Base-by-base conservation (phyloP, 2,888 invertebrate species). In the Pristionchus mayeri region DNA sequence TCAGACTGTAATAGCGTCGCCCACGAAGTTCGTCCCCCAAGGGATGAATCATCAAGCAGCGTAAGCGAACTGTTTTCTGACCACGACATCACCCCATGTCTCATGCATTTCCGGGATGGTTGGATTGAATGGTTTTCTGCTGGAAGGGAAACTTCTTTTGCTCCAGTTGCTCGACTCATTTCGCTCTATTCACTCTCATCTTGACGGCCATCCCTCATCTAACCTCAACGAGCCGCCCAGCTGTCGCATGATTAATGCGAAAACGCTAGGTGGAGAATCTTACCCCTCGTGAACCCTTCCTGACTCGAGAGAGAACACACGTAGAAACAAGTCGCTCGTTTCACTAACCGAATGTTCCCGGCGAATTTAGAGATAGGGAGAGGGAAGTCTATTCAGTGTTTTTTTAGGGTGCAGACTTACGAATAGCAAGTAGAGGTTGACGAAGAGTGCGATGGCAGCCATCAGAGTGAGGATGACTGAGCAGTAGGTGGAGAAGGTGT, bases 371-470 rank as follows among this genome's bases (percentile, higher is more conserved):
- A 63, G 16, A 3, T 27, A 18, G 27, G 27, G 30, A 27, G 13
- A 63, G n/a, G 3, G 13, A 63, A 27, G 63, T 54, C 13, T 54
- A 54, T 54, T 44, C 44, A 13, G 44, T 13, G 44, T 21, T 7
- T n/a, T 6, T 57, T 6, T 18, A 18, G 57, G 27, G 4, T 27
- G 27, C 7, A 21, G 4, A 86, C 88, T 84, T 54, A 91, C 91
- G 82, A 85, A 88, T 27, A 91, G 81, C n/a, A 91, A 79, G 79
- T 91, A 91, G 27, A 89, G 81, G 71, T 91, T 91, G 71, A 91
- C 89, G n/a, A 91, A 37, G 1, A 91, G 86, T 13, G 91, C 91
- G 30, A 88, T 71, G n/a, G 86, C 71, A 0, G 91, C 89, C 3
- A 90, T 85, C 3, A 87, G 52, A 9, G 89, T 90, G 67, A 90